Evolutionary conservation across 2,113 vertebrate genomes (phyloP), one percentile per base, ranked within the genome.

Genomic region (Orientallactaga bullata): DNA sequence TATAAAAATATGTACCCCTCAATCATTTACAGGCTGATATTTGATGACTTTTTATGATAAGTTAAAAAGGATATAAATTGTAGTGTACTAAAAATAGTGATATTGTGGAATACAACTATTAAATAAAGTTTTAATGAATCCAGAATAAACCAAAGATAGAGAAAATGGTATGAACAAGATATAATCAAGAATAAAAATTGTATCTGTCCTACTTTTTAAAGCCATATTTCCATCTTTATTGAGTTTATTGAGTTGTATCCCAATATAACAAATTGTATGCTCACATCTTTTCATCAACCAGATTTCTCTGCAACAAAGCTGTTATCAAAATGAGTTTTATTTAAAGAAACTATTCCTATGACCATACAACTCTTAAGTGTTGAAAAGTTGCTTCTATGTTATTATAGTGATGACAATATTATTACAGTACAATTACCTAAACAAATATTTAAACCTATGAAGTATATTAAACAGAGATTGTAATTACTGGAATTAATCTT

Each of bases 81-180:
- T 10, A 55, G 1, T n/a, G 80, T 55, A 73, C 10, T 72, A 93
- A 90, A 88, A 84, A 68, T 69, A 78, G 5, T 39, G 32, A 32
- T 91, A 63, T 72, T 91, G 91, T 81, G 16, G 30, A 69, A 91
- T 86, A 92, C 89, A 85, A 81, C 24, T 42, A 35, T 32, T 69
- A 60, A 0, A 76, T 0, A 37, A 69, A 68, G 55, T 85, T 89
- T 65, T 66, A 88, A 81, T 73, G 42, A 85, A 69, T 81, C 2
- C 32, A 78, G 17, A 72, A 20, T 61, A 71, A 90, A 21, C 85
- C 71, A 94, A 88, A 74, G n/a, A 23, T 18, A 87, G 37, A 74
- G 15, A 35, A 12, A 90, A 85, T 11, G 68, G 32, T 72, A 51
- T 24, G 8, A 83, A 79, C 2, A 61, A 32, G 39, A 65, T 63